phyloP scores from a whole-genome alignment of 2,113 vertebrate genomes.

The Aegypius monachus region DNA sequence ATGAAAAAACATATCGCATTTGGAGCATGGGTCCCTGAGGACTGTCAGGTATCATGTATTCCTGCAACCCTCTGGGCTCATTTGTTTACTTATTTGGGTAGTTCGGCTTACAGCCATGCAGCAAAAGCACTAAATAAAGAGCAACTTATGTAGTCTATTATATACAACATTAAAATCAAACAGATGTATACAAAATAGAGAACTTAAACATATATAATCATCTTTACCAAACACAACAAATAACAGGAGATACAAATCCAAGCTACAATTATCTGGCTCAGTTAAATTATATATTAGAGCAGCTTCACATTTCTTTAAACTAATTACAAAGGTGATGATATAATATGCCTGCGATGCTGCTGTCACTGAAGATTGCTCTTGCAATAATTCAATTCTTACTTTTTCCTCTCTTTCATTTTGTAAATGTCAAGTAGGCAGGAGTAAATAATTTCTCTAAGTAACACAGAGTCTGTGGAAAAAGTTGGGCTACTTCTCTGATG shows the following conservation, averaged over 20 bases:
- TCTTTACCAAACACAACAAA: constrained; percentile 9
- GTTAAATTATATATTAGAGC: not conserved
- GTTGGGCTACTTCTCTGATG: not conserved
- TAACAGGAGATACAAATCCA: not conserved
- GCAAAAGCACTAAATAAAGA: constrained; percentile 4
- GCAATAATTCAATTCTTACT: not conserved
- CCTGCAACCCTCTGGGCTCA: not conserved
- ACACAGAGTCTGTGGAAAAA: not conserved
- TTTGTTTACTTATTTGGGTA: constrained; percentile 7
- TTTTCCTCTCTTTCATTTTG: not conserved
- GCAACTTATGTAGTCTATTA: not conserved
- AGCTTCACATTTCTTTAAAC: not conserved
- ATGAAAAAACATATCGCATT: not conserved
- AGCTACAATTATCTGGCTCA: not conserved
- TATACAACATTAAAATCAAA: constrained; percentile 9
- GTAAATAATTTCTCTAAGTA: not conserved
- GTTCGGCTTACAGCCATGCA: not conserved
- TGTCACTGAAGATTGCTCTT: not conserved
- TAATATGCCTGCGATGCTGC: not conserved
- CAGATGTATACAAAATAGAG: not conserved
- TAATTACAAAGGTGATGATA: not conserved
- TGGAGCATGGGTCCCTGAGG: not conserved
- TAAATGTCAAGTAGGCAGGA: not conserved
- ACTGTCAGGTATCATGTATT: not conserved
- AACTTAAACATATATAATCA: not conserved